A percentile compares a stretch with the other conserved stretches of the same genome.
Conservation (phyloP, 1,140 invertebrate species). For the Euura lappo region DNA sequence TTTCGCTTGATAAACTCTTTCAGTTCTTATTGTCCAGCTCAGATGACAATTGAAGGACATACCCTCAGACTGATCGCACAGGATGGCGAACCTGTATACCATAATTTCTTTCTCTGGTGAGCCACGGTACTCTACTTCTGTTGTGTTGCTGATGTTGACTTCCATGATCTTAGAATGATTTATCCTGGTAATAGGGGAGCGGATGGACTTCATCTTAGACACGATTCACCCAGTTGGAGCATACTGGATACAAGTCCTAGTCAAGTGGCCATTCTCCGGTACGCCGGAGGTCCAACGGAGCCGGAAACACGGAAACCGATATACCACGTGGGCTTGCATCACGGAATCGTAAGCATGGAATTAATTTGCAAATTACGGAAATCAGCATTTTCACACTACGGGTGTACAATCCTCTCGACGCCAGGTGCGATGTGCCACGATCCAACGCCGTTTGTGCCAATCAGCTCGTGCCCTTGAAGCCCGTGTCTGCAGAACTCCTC, state of each 20-base stretch:
- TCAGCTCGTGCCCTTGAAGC: slow-evolving; percentile 71
- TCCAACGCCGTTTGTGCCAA: slow-evolving; percentile 77
- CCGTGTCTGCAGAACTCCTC: slow-evolving; percentile 70
- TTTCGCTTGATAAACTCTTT: slow-evolving; percentile 62
- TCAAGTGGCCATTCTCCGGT: slow-evolving; percentile 33
- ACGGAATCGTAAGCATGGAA: slow-evolving; percentile 24
- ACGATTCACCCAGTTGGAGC: slow-evolving; percentile 57
- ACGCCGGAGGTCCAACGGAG: slow-evolving; percentile 4
- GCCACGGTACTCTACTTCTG: no score
- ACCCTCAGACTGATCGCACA: slow-evolving; percentile 58
- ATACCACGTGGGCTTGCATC: slow-evolving; percentile 16
- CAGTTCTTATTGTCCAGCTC: slow-evolving; percentile 58
- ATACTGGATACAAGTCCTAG: slow-evolving; percentile 63
- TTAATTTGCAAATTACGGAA: no score
- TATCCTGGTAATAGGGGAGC: slow-evolving; percentile 59
- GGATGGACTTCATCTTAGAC: slow-evolving; percentile 67
- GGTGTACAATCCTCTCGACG: slow-evolving; percentile 79
- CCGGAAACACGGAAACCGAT: slow-evolving; percentile 17
- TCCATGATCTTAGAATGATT: no score
- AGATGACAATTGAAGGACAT: slow-evolving; percentile 63
- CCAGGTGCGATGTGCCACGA: slow-evolving; percentile 69
- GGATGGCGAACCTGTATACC: slow-evolving; percentile 60
- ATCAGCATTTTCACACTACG: slow-evolving; percentile 40
- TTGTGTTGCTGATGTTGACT: no score
- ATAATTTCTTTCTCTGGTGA: slow-evolving; percentile 4